Evolutionary conservation across 1,140 invertebrate species (phyloP).

Genomic region (Penaeus japonicus): DNA sequence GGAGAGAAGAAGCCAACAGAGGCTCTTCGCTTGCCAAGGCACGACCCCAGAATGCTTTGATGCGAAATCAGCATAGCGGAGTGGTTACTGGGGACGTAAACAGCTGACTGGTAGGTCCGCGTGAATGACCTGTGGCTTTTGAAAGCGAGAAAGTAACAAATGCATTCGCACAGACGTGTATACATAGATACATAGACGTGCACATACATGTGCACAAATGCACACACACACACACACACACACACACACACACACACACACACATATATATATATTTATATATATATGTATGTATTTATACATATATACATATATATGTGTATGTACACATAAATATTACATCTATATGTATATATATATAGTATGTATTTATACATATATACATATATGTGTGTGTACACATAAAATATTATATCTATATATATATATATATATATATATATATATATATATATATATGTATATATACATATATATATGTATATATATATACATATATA

Average conservation of each 20-base stretch:
- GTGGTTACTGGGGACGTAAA: neutral
- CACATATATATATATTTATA: neutral
- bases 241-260: neutral
- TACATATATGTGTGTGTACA: neutral
- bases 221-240: neutral
- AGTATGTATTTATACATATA: neutral
- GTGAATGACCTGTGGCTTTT: neutral
- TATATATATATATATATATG: neutral
- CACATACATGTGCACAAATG: neutral
- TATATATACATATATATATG: neutral
- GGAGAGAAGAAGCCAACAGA: too few relatives aligned
- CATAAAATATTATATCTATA: neutral
- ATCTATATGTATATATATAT: neutral
- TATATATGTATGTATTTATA: neutral
- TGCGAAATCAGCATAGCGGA: too few relatives aligned
- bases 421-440: neutral
- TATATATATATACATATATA: neutral
- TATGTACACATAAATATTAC: neutral
- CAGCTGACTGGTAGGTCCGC: neutral
- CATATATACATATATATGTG: neutral
- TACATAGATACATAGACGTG: neutral
- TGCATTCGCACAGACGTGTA: neutral
- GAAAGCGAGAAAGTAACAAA: too few relatives aligned
- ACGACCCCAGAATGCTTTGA: too few relatives aligned
- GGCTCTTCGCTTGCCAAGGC: too few relatives aligned